Base-by-base conservation (phyloP, 2,113 vertebrate species). In the Muscicapa adusta region DNA sequence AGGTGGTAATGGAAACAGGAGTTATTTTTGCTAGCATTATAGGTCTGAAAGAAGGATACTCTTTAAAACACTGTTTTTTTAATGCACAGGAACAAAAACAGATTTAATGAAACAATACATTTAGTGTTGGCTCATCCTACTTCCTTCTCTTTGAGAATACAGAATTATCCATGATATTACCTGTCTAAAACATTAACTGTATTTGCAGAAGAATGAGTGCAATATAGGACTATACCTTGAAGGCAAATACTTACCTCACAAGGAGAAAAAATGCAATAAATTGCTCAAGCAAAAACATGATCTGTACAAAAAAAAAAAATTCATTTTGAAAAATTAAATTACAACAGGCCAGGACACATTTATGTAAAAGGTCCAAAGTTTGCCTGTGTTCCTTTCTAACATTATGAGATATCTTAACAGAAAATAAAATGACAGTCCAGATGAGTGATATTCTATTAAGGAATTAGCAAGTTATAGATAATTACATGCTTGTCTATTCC, bases 281-380 rank as follows among this genome's bases (percentile, higher is more conserved):
- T 22, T 53, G 47, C 68, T 92, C 65, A 58, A 63, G 75, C 14
- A 77, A 26, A 94, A 86, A 67, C 14, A 73, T 3, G 3, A 67
- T 76, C 57, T 72, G 50, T 57, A 83, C 45, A 83, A 92, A 67
- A 87, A 51, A 38, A 24, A 76, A 74, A 71, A 78, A 42, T 25
- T 34, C 34, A 72, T 81, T 81, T 42, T 86, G 31, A 80, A 76
- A 94, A 96, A 96, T 61, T 47, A 62, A 86, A n/a, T 88, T 14
- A 89, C 68, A 82, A n/a, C 36, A 57, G 62, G 26, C n/a, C 26
- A 77, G 38, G 60, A 51, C 45, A 89, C 8, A 80, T 65, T 74
- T 84, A 56, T 14, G 50, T 81, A 34, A 75, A 45, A 50, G 33
- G 23, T 45, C 80, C 47, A 61, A 89, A 88, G 17, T 68, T 20